Evolutionary conservation across 1,140 invertebrate genomes (phyloP), one percentile per base, ranked within the genome.

Genomic region (Panonychus citri): DNA sequence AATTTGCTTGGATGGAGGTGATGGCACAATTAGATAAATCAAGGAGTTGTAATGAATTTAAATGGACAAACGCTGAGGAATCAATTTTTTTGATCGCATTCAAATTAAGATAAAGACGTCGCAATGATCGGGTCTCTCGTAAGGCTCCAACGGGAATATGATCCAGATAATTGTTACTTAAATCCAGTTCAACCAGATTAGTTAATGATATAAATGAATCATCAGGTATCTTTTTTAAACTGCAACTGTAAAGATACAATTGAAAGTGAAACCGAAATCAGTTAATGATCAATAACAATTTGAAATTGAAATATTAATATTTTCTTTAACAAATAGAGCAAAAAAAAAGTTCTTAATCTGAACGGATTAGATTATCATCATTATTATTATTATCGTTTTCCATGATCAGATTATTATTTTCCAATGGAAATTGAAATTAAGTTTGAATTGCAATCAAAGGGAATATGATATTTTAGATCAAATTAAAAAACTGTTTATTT

Each of bases 1-100:
- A 80, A 57, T 76, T 68, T 5, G 75, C 67, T 62, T 82, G 79
- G 50, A 85, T 73, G 46, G 77, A 77, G 64, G 78, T 75, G 21
- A 90, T 74, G 62, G 81, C 78, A 66, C 84, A 84, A 62, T 81
- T 75, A 1, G 83, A 85, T 50, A 91, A 66, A 54, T 59, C 56
- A 24, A 62, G 46, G 25, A 46, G 40, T 24, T 52, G 55, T 17
- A 86, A 69, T 64, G 82, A 77, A 1, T 76, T 75, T 53, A 83
- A 71, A 43, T 73, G 65, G 1, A 69, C 62, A 64, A 86, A 86
- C 12, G 82, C 78, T 58, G 80, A 76, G 62, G 78, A 76, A 43
- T 71, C 69, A 30, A 86, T 69, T 58, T 74, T 72, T 52, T 74
- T 69, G 50, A 85, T 81, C 3, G 79, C 78, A 69, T 85, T 86